Evolutionary conservation across 1,140 invertebrate genomes (phyloP).

Genomic region (Tetramorium parvispinum): DNA sequence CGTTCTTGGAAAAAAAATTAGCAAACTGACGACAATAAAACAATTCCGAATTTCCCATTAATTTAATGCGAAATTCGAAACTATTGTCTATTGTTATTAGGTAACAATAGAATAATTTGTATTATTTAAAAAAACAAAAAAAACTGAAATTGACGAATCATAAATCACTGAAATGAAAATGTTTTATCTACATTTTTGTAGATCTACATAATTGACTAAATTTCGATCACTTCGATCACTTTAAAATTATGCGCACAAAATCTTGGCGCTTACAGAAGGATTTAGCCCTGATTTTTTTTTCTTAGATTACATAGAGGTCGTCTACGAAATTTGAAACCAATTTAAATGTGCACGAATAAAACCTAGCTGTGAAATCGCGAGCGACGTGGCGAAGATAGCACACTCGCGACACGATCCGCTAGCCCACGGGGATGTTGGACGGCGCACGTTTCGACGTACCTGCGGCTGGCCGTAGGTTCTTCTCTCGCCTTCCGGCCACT

Average conservation of each 20-base stretch:
- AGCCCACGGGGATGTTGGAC: neutral
- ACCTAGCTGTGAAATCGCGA: neutral
- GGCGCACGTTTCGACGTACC: slow-evolving; percentile 25
- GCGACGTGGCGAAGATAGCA: neutral
- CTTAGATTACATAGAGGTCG: neutral
- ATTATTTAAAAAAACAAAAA: neutral
- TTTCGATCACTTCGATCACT: neutral
- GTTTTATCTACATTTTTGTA: neutral
- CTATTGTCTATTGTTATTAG: neutral
- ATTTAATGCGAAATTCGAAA: neutral
- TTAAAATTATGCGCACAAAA: neutral
- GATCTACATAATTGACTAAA: neutral
- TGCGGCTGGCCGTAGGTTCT: neutral
- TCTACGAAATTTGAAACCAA: neutral
- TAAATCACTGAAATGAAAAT: neutral
- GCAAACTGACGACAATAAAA: neutral
- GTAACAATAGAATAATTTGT: neutral
- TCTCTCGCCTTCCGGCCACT: neutral
- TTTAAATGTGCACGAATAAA: neutral
- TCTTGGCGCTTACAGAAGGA: neutral
- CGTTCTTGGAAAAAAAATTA: neutral
- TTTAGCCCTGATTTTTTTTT: neutral
- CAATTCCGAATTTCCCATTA: neutral
- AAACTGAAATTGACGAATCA: neutral
- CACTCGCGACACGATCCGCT: neutral